phyloP scores from a whole-genome alignment of 1,140 invertebrate genomes.

The Hypsibius dujardini region DNA sequence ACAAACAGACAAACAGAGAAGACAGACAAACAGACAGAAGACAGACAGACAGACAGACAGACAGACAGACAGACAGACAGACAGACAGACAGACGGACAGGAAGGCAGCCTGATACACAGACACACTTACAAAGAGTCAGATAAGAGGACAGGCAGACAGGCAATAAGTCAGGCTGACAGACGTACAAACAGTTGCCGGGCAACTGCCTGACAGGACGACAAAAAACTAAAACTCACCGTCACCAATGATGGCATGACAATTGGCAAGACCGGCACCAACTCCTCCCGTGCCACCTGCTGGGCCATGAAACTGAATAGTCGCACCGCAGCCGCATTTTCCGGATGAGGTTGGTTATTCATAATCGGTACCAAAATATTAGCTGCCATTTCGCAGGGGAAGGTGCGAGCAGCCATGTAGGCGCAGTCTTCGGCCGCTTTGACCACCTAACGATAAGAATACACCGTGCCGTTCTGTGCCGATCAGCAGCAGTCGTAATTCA shows the following conservation, averaged over 20 bases:
- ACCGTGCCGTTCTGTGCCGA: not conserved
- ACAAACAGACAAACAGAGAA: too few species aligned
- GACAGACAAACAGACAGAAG: too few species aligned
- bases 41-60: too few species aligned
- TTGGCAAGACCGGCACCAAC: not conserved
- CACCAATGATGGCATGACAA: not conserved
- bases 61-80: too few species aligned
- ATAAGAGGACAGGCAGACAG: too few species aligned
- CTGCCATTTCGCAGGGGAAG: not conserved
- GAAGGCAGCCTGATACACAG: too few species aligned
- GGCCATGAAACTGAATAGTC: not conserved
- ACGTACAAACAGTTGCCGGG: too few species aligned
- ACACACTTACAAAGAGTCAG: too few species aligned
- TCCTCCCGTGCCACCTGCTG: not conserved
- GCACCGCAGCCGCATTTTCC: not conserved
- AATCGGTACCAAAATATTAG: not conserved
- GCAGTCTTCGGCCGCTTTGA: conserved; percentile 8
- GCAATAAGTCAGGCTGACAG: too few species aligned
- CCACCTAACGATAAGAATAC: not conserved
- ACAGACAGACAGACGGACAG: too few species aligned
- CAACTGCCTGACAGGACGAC: too few species aligned
- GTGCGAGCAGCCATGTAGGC: not conserved
- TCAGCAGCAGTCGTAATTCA: conserved; percentile 18
- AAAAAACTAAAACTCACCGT: too few species aligned
- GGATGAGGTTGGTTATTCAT: not conserved